Evolutionary conservation across 2,888 invertebrate genomes (phyloP).

Genomic region (Brachyopa scutellaris): DNA sequence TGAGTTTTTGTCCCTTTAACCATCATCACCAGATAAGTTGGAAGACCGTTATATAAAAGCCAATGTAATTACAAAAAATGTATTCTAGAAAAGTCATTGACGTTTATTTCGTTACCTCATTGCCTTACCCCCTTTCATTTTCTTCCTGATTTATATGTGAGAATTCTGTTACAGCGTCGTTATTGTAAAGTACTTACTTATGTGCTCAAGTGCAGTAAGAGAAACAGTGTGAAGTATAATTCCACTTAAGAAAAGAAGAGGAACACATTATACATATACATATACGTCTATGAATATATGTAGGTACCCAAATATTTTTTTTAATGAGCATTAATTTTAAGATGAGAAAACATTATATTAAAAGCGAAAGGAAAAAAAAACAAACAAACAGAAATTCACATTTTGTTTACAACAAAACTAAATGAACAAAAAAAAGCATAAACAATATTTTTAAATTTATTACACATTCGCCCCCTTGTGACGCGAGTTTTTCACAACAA

Average conservation of each 20-base stretch:
- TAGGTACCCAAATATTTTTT: constrained; percentile 2
- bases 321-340: constrained; percentile 34
- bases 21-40: constrained; percentile 4
- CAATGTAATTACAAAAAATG: constrained; percentile 54
- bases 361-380: constrained; percentile 8
- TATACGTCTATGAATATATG: too few species aligned
- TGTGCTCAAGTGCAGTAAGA: constrained; percentile 4
- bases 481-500: background rate
- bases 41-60: constrained; percentile 30
- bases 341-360: background rate
- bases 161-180: background rate
- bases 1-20: constrained; percentile 19
- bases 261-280: too few species aligned
- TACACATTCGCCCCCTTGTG: constrained; percentile 27
- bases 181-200: constrained; percentile 1
- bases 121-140: background rate
- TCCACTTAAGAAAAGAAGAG: background rate
- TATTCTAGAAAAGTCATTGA: constrained; percentile 55
- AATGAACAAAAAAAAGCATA: background rate
- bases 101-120: constrained; percentile 22
- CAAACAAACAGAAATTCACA: background rate
- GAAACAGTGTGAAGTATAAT: constrained; percentile 3
- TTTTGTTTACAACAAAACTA: constrained; percentile 1
- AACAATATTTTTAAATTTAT: constrained; percentile 34
- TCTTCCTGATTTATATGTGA: constrained; percentile 6